These are phyloP conservation scores for Myopa testacea DNA, from an alignment of 2,888 invertebrate species.

Conservation along the genomic window DNA sequence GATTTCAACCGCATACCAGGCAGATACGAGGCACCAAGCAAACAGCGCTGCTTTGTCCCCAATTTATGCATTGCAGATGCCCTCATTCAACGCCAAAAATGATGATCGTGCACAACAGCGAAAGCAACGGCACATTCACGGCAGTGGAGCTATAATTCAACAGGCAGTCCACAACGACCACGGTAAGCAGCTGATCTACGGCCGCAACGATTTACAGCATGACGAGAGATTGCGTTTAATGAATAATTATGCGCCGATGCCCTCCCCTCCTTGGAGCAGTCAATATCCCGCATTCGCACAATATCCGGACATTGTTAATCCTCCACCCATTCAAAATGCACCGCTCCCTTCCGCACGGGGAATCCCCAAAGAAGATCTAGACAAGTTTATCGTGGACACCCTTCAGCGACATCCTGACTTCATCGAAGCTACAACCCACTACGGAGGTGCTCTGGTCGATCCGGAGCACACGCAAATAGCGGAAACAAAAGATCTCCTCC, in stretches of 20 bases:
- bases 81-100: too few relatives aligned
- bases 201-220: constrained; percentile 50
- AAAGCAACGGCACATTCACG: constrained; percentile 25
- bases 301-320: constrained; percentile 53
- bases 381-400: constrained; percentile 60
- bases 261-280: constrained; percentile 54
- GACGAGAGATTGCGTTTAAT: constrained; percentile 56
- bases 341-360: constrained; percentile 48
- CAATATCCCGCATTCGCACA: constrained; percentile 49
- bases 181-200: constrained; percentile 36
- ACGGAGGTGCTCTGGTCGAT: constrained; percentile 56
- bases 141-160: background rate
- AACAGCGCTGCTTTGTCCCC: too few relatives aligned
- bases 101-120: constrained; percentile 5
- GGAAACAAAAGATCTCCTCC: constrained; percentile 59
- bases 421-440: constrained; percentile 52
- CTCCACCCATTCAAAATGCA: constrained; percentile 11
- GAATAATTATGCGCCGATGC: constrained; percentile 55
- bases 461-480: constrained; percentile 55
- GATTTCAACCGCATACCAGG: too few relatives aligned
- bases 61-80: too few relatives aligned
- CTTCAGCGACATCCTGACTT: constrained; percentile 60
- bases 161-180: background rate
- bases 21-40: too few relatives aligned
- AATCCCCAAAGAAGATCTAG: constrained; percentile 56